These are phyloP conservation scores for Ochropleura plecta DNA, from an alignment of 2,888 invertebrate genomes.

Conservation along the genomic window DNA sequence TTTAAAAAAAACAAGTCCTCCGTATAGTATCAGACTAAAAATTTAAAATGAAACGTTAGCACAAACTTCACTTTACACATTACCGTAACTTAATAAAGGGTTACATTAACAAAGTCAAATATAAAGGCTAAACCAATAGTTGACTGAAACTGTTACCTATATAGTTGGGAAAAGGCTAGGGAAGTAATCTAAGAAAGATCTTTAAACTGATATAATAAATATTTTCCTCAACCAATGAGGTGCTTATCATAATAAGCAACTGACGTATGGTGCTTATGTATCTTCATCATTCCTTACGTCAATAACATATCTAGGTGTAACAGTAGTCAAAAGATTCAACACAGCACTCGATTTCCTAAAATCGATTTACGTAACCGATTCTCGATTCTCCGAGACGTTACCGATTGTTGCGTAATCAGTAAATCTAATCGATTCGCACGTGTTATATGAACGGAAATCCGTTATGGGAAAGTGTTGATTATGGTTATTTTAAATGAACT, in stretches of 20 bases:
- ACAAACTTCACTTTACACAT: no score
- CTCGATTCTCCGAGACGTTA: conserved; percentile 46
- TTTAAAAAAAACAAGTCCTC: no score
- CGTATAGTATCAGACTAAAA: no score
- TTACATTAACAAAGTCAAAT: no score
- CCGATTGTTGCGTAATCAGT: conserved; percentile 54
- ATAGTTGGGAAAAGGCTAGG: no score
- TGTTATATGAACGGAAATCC: conserved; percentile 64
- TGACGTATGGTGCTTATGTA: neutral
- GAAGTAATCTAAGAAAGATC: neutral
- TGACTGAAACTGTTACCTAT: no score
- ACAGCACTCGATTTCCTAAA: conserved; percentile 41
- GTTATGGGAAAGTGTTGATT: conserved; percentile 35
- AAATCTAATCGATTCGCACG: conserved; percentile 65
- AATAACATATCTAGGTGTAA: conserved; percentile 21
- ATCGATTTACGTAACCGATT: conserved; percentile 66
- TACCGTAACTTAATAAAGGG: no score
- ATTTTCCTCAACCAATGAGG: neutral
- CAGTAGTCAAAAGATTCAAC: conserved; percentile 17
- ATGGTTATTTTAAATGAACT: conserved; percentile 26
- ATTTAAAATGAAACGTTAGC: no score
- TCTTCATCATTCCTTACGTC: neutral
- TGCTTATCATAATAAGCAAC: conserved; percentile 2
- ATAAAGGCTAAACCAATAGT: no score
- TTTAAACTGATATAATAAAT: neutral